Base-by-base conservation (phyloP, 2,888 invertebrate genomes). In the Scelioninae gen. 2 region DNA sequence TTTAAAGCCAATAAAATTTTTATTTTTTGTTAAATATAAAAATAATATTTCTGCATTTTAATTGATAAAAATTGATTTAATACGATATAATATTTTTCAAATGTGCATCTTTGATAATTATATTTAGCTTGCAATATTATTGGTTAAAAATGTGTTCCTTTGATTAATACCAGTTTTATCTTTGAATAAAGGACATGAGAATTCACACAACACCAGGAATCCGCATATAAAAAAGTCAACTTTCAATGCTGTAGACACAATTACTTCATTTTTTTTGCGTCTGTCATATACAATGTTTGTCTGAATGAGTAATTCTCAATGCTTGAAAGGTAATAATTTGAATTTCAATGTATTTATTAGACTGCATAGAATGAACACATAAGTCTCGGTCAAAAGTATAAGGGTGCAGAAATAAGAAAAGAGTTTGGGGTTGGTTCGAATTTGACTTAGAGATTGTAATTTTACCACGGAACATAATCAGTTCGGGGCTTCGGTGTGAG, bases 301-400 rank as follows among this genome's bases (percentile, higher is more conserved):
- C 18, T 67, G 67, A 55, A 48, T 37, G 65, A 65, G 55, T 65
- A 55, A 57, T 41, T 39, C 57, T 25, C 67, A 48, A 19, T 33
- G 48, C 39, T 25, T 45, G 28, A 41, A 46, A 57, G 50, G 67
- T 50, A 57, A 67, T 67, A 67, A 67, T 67, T 57, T 67, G 57
- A 67, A 65, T 65, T 55, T 65, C 55, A 68, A 68, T 68, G 68
- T 60, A 68, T 68, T 68, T 68, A 58, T 68, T 68, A 65, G 60
- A 60, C 45, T 68, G 53, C 68, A 46, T 60, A 68, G 52, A 68
- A 68, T 68, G 48, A 48, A 55, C 25, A 11, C 39, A 53, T 33
- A 60, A 60, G 58, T 60, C 52, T 37, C 22, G 52, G 22, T 52
- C 15, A 16, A 67, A 68, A 52, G 28, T 18, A 57, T 57, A 65